Evolutionary conservation across 1,140 invertebrate species (phyloP), one percentile per base, ranked within the genome.

Genomic region (Bombus turneri): DNA sequence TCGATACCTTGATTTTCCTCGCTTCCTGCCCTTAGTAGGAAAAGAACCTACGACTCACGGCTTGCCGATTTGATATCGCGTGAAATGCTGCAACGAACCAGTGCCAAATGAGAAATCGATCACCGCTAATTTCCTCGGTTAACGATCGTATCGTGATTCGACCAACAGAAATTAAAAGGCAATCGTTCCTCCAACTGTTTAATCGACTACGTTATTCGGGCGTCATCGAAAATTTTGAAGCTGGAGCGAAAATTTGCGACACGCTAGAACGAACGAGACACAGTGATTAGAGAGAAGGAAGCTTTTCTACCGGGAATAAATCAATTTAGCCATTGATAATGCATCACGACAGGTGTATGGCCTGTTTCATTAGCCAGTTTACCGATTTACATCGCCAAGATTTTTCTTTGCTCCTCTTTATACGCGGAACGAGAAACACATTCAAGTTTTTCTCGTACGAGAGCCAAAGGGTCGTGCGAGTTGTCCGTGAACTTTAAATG

Each of bases 241-340:
- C 28, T n/a, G 25, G 25, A 53, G 22, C 62, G 43, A 39, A 34
- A 64, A 77, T 77, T 83, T 77, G 77, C 62, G 68, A 57, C 12
- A 22, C 59, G 4, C 9, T 62, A 12, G 59, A n/a, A 62, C 25
- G 57, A 28, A 10, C 57, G 25, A 59, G 59, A 10, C 0, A 5
- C 28, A 28, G 12, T 5, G 59, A 28, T 0, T 25, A 62, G 28
- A 62, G 59, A 12, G 59, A 62, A 62, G 10, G 12, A n/a, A 62
- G 12, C 28, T 53, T 66, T 76, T 47, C 72, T 15, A 25, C 22
- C 77, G 43, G 59, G 69, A 64, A 62, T 41, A 81, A 87, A 87
- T 90, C 81, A 79, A 62, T 68, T 68, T 41, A 76, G 37, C 64
- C 82, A 73, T 86, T 79, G 82, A 90, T 90, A 90, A 90, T 69